A percentile compares a stretch with the other conserved stretches of the same genome.
phyloP scores from a whole-genome alignment of 1,140 invertebrate genomes.

The Papilio aristodemus region DNA sequence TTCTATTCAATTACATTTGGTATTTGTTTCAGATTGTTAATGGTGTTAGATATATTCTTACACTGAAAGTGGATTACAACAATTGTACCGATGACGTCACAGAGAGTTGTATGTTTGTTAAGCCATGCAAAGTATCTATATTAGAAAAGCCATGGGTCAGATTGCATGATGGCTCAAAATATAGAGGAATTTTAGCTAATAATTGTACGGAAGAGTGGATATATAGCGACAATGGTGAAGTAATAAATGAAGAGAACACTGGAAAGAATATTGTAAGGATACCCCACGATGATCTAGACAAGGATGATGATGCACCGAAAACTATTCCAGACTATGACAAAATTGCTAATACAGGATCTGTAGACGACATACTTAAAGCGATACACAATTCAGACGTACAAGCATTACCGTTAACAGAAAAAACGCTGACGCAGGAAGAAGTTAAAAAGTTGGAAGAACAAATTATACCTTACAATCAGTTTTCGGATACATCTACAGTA shows the following conservation, averaged over 20 bases:
- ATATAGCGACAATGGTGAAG: constrained; percentile 70
- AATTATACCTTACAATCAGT: constrained; percentile 62
- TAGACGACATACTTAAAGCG: constrained; percentile 60
- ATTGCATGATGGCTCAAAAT: constrained; percentile 70
- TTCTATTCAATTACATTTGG: background rate
- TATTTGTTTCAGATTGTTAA: constrained; percentile 73
- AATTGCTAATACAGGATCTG: constrained; percentile 46
- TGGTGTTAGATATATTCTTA: constrained; percentile 73
- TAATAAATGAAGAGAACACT: constrained; percentile 47
- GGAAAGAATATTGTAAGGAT: constrained; percentile 44
- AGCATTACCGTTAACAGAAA: constrained; percentile 49
- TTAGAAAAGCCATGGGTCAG: constrained; percentile 76
- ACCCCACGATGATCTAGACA: constrained; percentile 31
- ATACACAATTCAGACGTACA: constrained; percentile 58
- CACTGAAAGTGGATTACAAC: constrained; percentile 60
- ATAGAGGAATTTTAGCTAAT: constrained; percentile 71
- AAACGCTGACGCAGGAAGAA: constrained; percentile 56
- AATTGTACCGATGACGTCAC: constrained; percentile 50
- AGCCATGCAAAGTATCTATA: constrained; percentile 67
- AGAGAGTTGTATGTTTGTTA: constrained; percentile 46
- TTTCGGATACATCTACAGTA: constrained; percentile 35
- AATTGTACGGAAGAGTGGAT: constrained; percentile 76
- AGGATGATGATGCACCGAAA: constrained; percentile 35
- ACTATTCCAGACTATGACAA: constrained; percentile 45
- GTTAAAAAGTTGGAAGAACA: constrained; percentile 71